These are phyloP conservation scores for Setophaga coronata DNA, from an alignment of 2,113 vertebrate genomes.

Conservation along the genomic window DNA sequence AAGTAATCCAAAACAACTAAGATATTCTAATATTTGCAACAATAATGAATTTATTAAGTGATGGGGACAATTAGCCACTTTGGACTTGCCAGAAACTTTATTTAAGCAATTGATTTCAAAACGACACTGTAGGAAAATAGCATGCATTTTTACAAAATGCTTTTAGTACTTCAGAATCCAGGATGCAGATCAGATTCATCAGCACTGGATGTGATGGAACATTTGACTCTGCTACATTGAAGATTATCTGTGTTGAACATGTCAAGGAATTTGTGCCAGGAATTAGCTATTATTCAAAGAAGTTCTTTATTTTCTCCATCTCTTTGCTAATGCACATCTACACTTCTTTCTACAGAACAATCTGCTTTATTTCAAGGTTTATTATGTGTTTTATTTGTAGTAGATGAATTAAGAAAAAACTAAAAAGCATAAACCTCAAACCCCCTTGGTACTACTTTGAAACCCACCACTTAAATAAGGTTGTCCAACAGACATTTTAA, in stretches of 20 bases:
- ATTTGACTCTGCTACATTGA: background rate
- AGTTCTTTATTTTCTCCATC: background rate
- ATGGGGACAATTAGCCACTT: background rate
- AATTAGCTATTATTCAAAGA: background rate
- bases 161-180: background rate
- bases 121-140: background rate
- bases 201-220: accelerated
- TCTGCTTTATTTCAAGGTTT: background rate
- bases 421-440: background rate
- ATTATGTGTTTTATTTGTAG: background rate
- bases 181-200: background rate
- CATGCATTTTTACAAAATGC: background rate
- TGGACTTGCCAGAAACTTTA: background rate
- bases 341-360: background rate
- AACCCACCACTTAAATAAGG: background rate
- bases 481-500: background rate
- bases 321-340: background rate
- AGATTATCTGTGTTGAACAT: background rate
- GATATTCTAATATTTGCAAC: background rate
- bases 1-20: background rate
- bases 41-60: background rate
- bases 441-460: background rate
- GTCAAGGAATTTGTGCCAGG: background rate
- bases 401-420: background rate
- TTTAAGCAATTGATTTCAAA: background rate